phyloP scores from a whole-genome alignment of 2,113 vertebrate genomes.

The Labeo catla region DNA sequence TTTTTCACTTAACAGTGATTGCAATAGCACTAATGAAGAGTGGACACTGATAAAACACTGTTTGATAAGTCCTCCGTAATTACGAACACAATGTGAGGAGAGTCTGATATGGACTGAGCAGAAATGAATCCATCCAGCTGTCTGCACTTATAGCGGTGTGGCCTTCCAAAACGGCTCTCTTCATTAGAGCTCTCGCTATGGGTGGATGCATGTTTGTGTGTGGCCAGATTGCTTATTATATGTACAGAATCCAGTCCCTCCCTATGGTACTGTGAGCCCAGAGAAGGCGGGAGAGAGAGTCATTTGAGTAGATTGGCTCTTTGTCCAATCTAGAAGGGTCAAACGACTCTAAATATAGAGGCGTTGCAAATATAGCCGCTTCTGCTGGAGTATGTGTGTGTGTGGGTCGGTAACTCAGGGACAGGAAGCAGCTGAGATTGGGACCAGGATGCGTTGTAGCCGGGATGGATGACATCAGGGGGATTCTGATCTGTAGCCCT shows the following conservation, averaged over 20 bases:
- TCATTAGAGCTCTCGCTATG: constrained; percentile 34
- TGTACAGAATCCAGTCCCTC: constrained; percentile 26
- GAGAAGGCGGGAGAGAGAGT: constrained; percentile 20
- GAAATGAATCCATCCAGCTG: constrained; percentile 31
- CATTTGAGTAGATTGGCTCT: constrained; percentile 34
- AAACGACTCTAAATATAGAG: constrained; percentile 35
- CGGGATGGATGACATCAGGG: constrained; percentile 23
- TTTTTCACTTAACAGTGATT: constrained; percentile 21
- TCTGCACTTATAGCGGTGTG: constrained; percentile 13
- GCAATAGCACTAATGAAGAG: constrained; percentile 26
- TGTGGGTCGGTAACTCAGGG: constrained; percentile 31
- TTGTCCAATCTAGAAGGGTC: constrained; percentile 32
- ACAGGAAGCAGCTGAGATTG: constrained; percentile 40
- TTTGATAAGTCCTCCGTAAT: constrained; percentile 18
- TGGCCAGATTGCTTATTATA: constrained; percentile 37
- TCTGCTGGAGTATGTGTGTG: constrained; percentile 18
- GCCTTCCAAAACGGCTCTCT: constrained; percentile 25
- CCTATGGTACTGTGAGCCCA: not conserved
- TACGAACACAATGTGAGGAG: constrained; percentile 21
- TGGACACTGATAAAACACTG: constrained; percentile 25
- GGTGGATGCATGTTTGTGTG: constrained; percentile 17
- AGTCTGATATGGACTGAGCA: not conserved
- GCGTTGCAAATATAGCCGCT: constrained; percentile 23
- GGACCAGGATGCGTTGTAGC: not conserved
- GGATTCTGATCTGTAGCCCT: constrained; percentile 39